Evolutionary conservation across 2,888 invertebrate species (phyloP).

Genomic region (Eristalinus sepulchralis): DNA sequence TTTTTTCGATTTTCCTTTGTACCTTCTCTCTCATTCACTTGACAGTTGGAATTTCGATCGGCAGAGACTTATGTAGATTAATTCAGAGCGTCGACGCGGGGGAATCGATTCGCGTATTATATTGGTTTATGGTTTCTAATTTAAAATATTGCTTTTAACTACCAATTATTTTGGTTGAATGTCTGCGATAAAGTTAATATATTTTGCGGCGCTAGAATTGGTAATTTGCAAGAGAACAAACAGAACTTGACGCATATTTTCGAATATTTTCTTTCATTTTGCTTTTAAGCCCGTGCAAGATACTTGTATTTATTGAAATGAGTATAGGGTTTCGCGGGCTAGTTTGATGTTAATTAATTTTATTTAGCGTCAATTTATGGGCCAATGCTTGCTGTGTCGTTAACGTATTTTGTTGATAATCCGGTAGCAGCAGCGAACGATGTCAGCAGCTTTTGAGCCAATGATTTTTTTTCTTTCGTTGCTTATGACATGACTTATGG

Average conservation of each 20-base stretch:
- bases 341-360: constrained; percentile 26
- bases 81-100: constrained; percentile 7
- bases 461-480: constrained; percentile 6
- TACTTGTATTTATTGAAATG: background rate
- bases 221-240: background rate
- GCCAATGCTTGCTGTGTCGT: constrained; percentile 7
- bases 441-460: constrained; percentile 58
- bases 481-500: constrained; percentile 57
- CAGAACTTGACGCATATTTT: background rate
- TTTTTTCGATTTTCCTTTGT: constrained; percentile 15
- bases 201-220: constrained; percentile 31
- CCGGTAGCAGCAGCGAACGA: constrained; percentile 30
- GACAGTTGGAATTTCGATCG: constrained; percentile 68
- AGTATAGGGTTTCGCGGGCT: constrained; percentile 6
- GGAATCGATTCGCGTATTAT: constrained; percentile 8
- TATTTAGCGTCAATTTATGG: constrained; percentile 38
- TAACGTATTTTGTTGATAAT: constrained; percentile 30
- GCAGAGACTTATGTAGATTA: constrained; percentile 45
- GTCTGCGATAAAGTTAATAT: constrained; percentile 16
- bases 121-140: constrained; percentile 40
- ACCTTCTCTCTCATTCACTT: constrained; percentile 35
- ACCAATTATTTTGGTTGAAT: constrained; percentile 30
- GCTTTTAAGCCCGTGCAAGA: background rate
- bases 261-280: background rate
- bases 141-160: constrained; percentile 29